Evolutionary conservation across 2,113 vertebrate species (phyloP), one percentile per base, ranked within the genome.

Genomic region (Vidua chalybeata): DNA sequence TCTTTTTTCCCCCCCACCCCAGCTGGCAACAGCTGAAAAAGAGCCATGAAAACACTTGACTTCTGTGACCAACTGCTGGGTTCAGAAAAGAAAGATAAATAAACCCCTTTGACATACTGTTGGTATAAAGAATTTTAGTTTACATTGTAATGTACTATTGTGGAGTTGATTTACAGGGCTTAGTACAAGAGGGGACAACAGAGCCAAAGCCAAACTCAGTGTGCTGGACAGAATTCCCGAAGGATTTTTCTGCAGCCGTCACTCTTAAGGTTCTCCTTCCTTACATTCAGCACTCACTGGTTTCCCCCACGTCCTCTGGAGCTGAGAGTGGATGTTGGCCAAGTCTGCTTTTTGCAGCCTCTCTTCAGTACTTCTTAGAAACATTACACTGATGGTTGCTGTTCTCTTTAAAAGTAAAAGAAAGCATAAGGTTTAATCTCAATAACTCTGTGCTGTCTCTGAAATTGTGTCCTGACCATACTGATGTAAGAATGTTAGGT

Each of bases 41-140:
- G 98, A 98, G 98, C 98, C 98, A 98, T 98, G 98, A 97, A 98
- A 98, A 99, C 98, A 98, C 99, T 99, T 99, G 99, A 99, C 98
- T 98, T 98, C 98, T 98, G 98, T 98, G 99, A 99, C 99, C 99
- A 99, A 99, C 98, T 98, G 97, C 98, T 98, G 98, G 98, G 98
- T 98, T 98, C 95, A 97, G 97, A 97, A 96, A 97, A 97, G 97
- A 96, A 79, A 58, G 18, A 49, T 63, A 45, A 81, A 68, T 55
- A 74, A 54, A 71, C 16, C 67, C 73, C 74, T 89, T 73, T 97
- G 94, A 96, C 77, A 76, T 90, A 94, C 98, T 98, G 89, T 95
- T 87, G 90, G 90, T 93, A 93, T 97, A 95, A 94, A 95, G 97
- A 97, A 97, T 97, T 98, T 96, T 94, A 97, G 97, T 99, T 99